Base-by-base conservation (phyloP, 2,797 vertebrate genomes). In the Cossypha caffra region DNA sequence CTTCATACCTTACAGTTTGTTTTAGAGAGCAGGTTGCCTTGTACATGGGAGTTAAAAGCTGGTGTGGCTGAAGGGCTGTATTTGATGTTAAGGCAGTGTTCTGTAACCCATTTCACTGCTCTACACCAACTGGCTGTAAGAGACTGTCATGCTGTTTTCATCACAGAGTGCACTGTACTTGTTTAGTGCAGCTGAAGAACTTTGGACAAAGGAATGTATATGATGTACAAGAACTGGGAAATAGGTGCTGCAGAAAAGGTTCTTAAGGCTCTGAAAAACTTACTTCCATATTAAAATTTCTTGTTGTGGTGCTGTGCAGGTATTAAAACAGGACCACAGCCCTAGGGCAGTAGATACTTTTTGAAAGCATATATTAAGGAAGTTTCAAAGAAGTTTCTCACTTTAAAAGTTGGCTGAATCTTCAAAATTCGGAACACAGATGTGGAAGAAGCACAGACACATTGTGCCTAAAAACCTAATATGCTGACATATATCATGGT, bases 401-500 rank as follows among this genome's bases (percentile, higher is more conserved):
- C 58, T 72, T 54, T 43, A 72, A 47, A 87, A 76, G 7, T 38
- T 8, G 4, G 0, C 28, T 66, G 54, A 68, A 33, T 72, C 58
- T 80, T 84, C 59, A 76, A 10, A 85, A 66, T 35, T 29, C 7
- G 19, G 67, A 37, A 21, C 10, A 7, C 16, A n/a, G 5, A 38
- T 40, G 25, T 52, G 80, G 37, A 81, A 77, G 37, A 57, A 52
- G 33, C 8, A 13, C 11, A 71, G 61, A 26, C 18, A 15, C 14
- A 13, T 38, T 6, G 3, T 86, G 24, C 35, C 19, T 64, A 13
- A 80, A 86, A 86, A 29, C 52, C 13, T 21, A 5, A 0, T 20
- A 3, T 16, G 4, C 24, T 66, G 66, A 38, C 28, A 6, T 13
- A 0, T 63, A 7, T 52, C 11, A 5, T 7, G 20, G 20, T 29